These are phyloP conservation scores for Danionella cerebrum DNA, from an alignment of 2,113 vertebrate genomes.

Conservation along the genomic window DNA sequence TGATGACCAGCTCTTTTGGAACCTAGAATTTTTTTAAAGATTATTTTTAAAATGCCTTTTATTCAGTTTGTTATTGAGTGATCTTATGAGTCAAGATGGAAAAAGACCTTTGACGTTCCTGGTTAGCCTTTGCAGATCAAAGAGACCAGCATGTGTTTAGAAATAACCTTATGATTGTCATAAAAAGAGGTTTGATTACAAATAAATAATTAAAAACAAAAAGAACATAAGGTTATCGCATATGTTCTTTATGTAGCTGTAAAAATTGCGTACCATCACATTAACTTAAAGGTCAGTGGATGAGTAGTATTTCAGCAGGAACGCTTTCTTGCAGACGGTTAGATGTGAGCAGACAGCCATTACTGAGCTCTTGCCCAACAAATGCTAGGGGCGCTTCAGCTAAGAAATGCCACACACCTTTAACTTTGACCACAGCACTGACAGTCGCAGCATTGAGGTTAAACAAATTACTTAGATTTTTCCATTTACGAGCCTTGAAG, in stretches of 20 bases:
- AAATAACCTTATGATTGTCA: conserved; percentile 1
- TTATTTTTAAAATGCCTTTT: too few species aligned
- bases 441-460: neutral
- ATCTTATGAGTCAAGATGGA: conserved; percentile 18
- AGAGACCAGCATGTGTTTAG: conserved; percentile 3
- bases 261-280: neutral
- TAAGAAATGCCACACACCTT: neutral
- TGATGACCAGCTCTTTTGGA: too few species aligned
- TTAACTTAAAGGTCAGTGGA: neutral
- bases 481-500: neutral
- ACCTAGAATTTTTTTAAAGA: too few species aligned
- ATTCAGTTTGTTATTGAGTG: conserved; percentile 34
- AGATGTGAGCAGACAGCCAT: conserved; percentile 1
- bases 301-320: neutral
- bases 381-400: neutral
- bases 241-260: neutral
- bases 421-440: neutral
- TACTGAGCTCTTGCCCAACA: neutral
- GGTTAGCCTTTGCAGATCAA: conserved; percentile 8
- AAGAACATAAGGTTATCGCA: neutral
- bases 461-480: too few species aligned
- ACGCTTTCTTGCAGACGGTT: neutral
- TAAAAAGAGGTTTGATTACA: too few species aligned
- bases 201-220: neutral
- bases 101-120: conserved; percentile 1